phyloP scores from a whole-genome alignment of 2,888 invertebrate species.

The Temnothorax rugatulus region DNA sequence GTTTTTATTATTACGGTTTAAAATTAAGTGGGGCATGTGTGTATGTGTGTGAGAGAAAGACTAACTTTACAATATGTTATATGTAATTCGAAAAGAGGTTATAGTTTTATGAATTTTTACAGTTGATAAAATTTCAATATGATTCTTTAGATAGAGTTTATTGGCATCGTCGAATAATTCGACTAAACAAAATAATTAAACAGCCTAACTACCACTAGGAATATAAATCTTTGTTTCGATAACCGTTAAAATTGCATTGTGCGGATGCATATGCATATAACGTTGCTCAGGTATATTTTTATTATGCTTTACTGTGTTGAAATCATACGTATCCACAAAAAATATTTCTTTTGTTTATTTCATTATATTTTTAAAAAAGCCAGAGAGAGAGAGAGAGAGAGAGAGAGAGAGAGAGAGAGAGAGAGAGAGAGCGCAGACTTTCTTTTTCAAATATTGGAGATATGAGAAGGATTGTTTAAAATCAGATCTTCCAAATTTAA shows the following conservation, averaged over 20 bases:
- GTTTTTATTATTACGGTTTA: neutral
- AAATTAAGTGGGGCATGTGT: neutral
- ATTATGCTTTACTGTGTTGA: neutral
- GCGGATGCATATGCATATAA: neutral
- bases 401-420: neutral
- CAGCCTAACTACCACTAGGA: neutral
- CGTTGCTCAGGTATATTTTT: constrained; percentile 3
- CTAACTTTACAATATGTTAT: neutral
- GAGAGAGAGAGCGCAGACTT: neutral
- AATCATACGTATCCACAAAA: neutral
- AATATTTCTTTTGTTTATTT: constrained; percentile 9
- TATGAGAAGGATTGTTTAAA: neutral
- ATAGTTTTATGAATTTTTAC: neutral
- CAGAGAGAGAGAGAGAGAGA: too few species aligned
- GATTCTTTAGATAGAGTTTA: neutral
- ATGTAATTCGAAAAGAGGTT: neutral
- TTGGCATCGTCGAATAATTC: neutral
- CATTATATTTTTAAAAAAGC: neutral
- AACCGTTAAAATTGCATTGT: neutral
- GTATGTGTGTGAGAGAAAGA: neutral
- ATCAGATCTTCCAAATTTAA: neutral
- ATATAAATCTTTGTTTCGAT: neutral
- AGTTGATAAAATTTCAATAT: neutral
- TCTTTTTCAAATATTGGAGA: neutral
- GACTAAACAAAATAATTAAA: constrained; percentile 20